Conservation (phyloP, 2,888 invertebrate genomes). For the Metopia argyrocephala region DNA sequence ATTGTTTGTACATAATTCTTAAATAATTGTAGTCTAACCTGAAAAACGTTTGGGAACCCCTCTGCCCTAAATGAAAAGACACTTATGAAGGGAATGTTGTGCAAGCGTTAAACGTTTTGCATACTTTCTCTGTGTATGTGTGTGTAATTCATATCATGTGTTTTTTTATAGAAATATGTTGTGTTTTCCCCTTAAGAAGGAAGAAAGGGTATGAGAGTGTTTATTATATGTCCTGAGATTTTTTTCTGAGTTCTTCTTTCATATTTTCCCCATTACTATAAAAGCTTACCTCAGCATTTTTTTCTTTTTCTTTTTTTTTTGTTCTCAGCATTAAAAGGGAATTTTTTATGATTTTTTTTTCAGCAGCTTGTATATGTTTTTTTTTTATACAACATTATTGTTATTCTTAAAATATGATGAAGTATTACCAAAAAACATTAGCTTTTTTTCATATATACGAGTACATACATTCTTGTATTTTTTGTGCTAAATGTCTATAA, state of each 20-base stretch:
- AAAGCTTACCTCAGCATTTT: slow-evolving; percentile 73
- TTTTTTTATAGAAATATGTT: slow-evolving; percentile 40
- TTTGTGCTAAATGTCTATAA: slow-evolving; percentile 36
- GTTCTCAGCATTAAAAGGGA: slow-evolving; percentile 39
- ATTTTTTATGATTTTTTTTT: slow-evolving; percentile 55
- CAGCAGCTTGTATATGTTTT: slow-evolving; percentile 56
- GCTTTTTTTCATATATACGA: slow-evolving; percentile 64
- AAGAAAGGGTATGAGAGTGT: neutral
- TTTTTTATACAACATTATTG: slow-evolving; percentile 33
- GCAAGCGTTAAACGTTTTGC: slow-evolving; percentile 39
- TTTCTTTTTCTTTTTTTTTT: slow-evolving; percentile 66
- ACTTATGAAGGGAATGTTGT: too few relatives aligned
- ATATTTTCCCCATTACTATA: slow-evolving; percentile 40
- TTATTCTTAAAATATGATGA: slow-evolving; percentile 58
- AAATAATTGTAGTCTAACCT: neutral
- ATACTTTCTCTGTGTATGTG: slow-evolving; percentile 27
- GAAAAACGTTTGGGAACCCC: slow-evolving; percentile 18
- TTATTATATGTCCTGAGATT: slow-evolving; percentile 48
- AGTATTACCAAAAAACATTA: slow-evolving; percentile 72
- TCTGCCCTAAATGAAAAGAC: slow-evolving; percentile 32
- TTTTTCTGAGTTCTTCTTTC: slow-evolving; percentile 22
- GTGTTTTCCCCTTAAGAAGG: neutral
- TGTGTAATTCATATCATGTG: slow-evolving; percentile 53
- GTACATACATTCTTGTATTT: neutral
- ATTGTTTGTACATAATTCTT: neutral